Base-by-base conservation (phyloP, 2,888 invertebrate genomes). In the Drosophila suboccidentalis region DNA sequence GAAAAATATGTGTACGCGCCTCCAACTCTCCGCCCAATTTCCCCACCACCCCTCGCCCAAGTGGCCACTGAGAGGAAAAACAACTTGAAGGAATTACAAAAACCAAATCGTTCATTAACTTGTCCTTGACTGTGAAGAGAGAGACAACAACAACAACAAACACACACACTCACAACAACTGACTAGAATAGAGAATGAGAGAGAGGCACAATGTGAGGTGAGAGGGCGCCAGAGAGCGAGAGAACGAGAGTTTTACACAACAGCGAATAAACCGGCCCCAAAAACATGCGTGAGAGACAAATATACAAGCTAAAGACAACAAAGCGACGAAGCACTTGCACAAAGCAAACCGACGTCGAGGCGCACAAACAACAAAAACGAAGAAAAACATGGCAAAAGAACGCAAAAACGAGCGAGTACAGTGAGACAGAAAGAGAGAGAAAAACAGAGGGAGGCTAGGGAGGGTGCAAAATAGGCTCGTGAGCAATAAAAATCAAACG, bases 41-140 rank as follows among this genome's bases (percentile, higher is more conserved):
- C 17, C 15, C 32, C 19, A 36, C 41, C 19, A 4, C 3, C 29
- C 11, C 34, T n/a, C 10, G n/a, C 3, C 34, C 11, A 11, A 34
- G 11, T 10, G 36, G 43, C 13, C 15, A 15, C 26, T 71, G 49
- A 57, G 38, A 70, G 43, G 51, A 76, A 75, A 75, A 78, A 72
- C 54, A 32, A 39, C 55, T 71, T 50, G 49, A 73, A 72, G 74
- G 57, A 47, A 68, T 72, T 63, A 59, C 62, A 70, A 54, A 67
- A 62, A 51, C 68, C 66, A 89, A 84, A 84, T 82, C 85, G 87
- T 87, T 84, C 84, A 87, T 89, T 85, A 89, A 85, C 89, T 84
- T 84, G 87, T 87, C 84, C 84, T 85, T 85, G 84, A 89, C 89
- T 85, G 74, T 89, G 75, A 82, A 73, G 73, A 69, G 66, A 83